Evolutionary conservation across 1,140 invertebrate genomes (phyloP).

Genomic region (Pomacea maculata): DNA sequence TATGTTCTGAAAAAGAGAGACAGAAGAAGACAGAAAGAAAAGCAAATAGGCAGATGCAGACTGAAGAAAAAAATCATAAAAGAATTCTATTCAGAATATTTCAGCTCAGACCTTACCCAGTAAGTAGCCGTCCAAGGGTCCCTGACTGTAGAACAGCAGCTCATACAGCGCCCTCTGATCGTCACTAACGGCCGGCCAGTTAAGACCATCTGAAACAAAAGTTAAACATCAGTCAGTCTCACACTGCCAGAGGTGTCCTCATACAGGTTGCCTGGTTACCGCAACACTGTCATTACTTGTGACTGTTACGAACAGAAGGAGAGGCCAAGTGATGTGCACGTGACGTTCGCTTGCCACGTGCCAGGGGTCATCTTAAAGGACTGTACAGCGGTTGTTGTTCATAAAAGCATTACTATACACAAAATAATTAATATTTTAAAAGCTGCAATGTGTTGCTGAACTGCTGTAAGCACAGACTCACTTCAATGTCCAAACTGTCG

Average conservation of each 20-base stretch:
- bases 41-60: neutral
- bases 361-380: neutral
- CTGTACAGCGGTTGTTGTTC: neutral
- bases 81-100: too few species aligned
- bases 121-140: conserved; percentile 47
- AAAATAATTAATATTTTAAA: too few species aligned
- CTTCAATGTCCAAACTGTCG: too few species aligned
- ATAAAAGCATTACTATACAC: too few species aligned
- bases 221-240: neutral
- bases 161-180: conserved; percentile 40
- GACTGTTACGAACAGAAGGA: neutral
- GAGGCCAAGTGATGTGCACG: neutral
- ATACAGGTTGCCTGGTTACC: neutral
- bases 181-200: conserved; percentile 27
- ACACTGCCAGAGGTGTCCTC: neutral
- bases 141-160: conserved; percentile 47
- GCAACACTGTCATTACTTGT: neutral
- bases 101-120: conserved; percentile 29
- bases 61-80: too few species aligned
- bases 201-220: conserved; percentile 21
- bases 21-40: neutral
- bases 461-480: too few species aligned
- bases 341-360: neutral
- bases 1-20: neutral
- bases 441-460: too few species aligned